Conservation (phyloP, 2,113 vertebrate species). For the Ceuthmochares aereus region DNA sequence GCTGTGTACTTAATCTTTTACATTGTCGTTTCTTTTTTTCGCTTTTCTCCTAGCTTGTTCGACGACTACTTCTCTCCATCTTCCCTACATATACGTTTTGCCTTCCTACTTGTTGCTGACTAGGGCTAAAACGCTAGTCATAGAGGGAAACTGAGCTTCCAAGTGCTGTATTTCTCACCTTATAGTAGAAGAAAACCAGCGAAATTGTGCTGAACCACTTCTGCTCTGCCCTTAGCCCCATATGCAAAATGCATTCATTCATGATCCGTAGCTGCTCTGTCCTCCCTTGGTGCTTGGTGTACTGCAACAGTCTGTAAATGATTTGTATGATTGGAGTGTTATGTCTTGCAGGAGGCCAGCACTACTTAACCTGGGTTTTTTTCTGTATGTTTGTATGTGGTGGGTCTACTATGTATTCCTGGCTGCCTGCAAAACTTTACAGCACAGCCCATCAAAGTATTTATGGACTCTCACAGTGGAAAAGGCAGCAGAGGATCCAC, state of each 20-base stretch:
- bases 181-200: background rate
- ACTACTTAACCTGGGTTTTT: background rate
- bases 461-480: background rate
- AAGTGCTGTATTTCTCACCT: background rate
- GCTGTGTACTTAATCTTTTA: background rate
- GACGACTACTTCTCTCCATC: background rate
- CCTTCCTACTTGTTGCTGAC: background rate
- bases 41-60: background rate
- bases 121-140: background rate
- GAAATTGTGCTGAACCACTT: background rate
- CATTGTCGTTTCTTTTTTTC: background rate
- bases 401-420: background rate
- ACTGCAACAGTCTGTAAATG: background rate
- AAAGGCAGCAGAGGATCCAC: background rate
- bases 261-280: accelerated
- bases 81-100: background rate
- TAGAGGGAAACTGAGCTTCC: background rate
- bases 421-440: background rate
- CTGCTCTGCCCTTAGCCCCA: background rate
- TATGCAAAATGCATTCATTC: background rate
- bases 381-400: background rate
- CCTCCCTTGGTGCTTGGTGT: background rate
- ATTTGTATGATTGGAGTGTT: background rate
- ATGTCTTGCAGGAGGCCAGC: background rate
- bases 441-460: background rate